Evolutionary conservation across 2,888 invertebrate species (phyloP).

Genomic region (Thereva nobilitata): DNA sequence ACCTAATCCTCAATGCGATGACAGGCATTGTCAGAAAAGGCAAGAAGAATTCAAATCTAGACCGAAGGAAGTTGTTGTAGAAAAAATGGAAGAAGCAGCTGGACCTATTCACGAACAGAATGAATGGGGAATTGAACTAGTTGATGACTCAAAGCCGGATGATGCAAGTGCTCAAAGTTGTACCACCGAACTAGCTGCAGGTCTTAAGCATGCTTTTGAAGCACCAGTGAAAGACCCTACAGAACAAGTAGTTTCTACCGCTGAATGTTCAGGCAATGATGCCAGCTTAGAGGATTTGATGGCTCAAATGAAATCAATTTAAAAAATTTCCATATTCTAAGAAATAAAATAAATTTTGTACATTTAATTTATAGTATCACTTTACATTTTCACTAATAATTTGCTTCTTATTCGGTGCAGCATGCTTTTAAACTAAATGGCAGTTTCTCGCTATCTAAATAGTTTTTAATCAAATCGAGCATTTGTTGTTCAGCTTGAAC

Average conservation of each 20-base stretch:
- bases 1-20: constrained; percentile 92
- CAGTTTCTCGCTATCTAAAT: constrained; percentile 50
- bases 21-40: constrained; percentile 71
- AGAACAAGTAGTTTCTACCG: not conserved
- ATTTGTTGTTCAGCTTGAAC: constrained; percentile 82
- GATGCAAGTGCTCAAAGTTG: constrained; percentile 43
- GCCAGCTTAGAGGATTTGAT: constrained; percentile 86
- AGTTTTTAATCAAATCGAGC: constrained; percentile 72
- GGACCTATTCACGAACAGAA: constrained; percentile 83
- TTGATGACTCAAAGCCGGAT: constrained; percentile 60
- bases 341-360: not conserved
- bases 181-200: constrained; percentile 41
- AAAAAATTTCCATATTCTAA: constrained; percentile 49
- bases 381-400: not conserved
- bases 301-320: constrained; percentile 89
- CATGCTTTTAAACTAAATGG: no score
- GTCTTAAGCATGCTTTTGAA: constrained; percentile 72
- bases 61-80: constrained; percentile 63
- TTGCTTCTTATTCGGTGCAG: no score
- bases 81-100: constrained; percentile 61
- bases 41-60: constrained; percentile 67
- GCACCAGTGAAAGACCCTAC: constrained; percentile 61
- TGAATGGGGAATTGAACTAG: constrained; percentile 86
- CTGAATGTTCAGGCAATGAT: constrained; percentile 58
- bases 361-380: not conserved